phyloP scores from a whole-genome alignment of 2,113 vertebrate species.

The Equus przewalskii region DNA sequence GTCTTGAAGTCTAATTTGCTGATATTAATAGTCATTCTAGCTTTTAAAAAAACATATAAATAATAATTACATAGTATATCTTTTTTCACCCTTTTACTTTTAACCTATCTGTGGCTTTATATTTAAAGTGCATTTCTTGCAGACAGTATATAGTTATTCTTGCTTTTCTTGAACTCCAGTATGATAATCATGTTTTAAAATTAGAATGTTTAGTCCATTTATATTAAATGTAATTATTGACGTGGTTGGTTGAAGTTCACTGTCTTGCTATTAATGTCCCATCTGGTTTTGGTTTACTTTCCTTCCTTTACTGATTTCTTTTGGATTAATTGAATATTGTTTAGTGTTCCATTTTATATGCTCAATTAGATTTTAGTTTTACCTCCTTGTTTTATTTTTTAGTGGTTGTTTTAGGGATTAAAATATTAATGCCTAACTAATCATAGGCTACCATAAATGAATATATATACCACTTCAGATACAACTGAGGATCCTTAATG shows the following conservation, averaged over 20 bases:
- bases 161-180: background rate
- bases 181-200: background rate
- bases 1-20: background rate
- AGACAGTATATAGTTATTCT: background rate
- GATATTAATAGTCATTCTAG: background rate
- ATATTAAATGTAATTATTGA: conserved; percentile 6
- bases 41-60: background rate
- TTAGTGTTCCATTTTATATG: background rate
- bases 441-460: background rate
- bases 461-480: background rate
- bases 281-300: background rate
- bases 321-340: background rate
- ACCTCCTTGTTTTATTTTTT: background rate
- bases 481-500: background rate
- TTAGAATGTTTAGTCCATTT: background rate
- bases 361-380: background rate
- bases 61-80: background rate
- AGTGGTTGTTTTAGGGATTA: background rate
- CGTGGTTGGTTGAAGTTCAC: background rate
- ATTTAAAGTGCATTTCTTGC: background rate
- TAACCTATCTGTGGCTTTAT: background rate
- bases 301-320: background rate
- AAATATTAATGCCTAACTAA: conserved; percentile 15
- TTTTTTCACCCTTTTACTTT: background rate
- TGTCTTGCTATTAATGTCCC: background rate